Base-by-base conservation (phyloP, 2,113 vertebrate species). In the Chascanopsetta lugubris region DNA sequence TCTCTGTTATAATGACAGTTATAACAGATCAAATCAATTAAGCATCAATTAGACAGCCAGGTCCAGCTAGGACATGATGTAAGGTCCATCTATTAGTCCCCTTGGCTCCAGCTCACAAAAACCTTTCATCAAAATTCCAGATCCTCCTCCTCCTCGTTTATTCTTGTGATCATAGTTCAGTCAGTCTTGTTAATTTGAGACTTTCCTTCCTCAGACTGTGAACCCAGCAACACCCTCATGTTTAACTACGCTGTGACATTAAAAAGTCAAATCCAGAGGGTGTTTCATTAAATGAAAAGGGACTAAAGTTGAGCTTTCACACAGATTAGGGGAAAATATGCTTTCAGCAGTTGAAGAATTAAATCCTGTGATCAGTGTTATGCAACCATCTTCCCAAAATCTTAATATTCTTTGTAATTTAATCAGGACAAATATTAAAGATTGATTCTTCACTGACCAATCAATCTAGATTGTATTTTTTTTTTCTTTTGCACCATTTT, bases 281-380 rank as follows among this genome's bases (percentile, higher is more conserved):
- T 26, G 27, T 25, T 67, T 72, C 27, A 69, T 72, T 80, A 59
- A 78, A 64, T 34, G 26, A 67, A n/a, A n/a, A n/a, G 20, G 8
- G n/a, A n/a, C 38, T 42, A 8, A 42, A 42, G 38, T 42, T 42
- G 38, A 42, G 38, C 38, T 42, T 42, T 42, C 38, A 42, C 17
- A 42, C 38, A n/a, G 17, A 42, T 42, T 17, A n/a, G 38, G 5
- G 38, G 8, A 42, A 42, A 42, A 42, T 40, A n/a, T 8, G 38
- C 17, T 42, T 17, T 38, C 5, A 38, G 6, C 13, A 15, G 3
- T 38, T 10, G 17, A 42, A 42, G 7, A 42, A 38, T 17, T 38
- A 38, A 38, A 38, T 38, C 12, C 38, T 42, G 36, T 17, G 12
- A 15, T 38, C 36, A 15, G 17, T 42, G 38, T 42, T 42, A 17